Evolutionary conservation across 2,888 invertebrate genomes (phyloP), one percentile per base, ranked within the genome.

Genomic region (Nomada hirtipes): DNA sequence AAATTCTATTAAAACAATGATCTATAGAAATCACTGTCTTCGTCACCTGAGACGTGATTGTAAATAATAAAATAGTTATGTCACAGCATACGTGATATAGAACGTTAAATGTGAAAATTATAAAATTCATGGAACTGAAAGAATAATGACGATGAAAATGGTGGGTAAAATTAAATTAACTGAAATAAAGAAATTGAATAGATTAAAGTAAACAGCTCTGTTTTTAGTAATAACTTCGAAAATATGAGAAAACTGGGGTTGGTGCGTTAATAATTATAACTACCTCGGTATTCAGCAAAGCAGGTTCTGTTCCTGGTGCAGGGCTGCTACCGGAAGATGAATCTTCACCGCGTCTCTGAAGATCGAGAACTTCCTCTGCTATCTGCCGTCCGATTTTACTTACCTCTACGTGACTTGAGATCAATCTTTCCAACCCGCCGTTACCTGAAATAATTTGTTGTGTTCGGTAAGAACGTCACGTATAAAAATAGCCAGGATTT

Each of bases 311-410:
- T 79, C 93, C 92, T 47, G 95, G 94, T 9, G 88, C 91, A 52
- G 91, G 92, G 67, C 89, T 88, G 80, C 93, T 94, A n/a, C 92
- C 94, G 26, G 94, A 93, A 50, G 95, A 94, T 1, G 95, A 94
- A 76, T 95, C 95, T 69, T 94, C 95, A 52, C 94, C 93, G 80
- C 95, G 93, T 87, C 95, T 94, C 89, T 96, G 95, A 90, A 96
- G 96, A 86, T 95, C 95, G 87, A 97, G 91, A 65, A 96, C 97
- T 92, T 97, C 97, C 87, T 97, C 97, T 0, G 97, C 98, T 90
- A 98, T 97, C 93, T 97, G 96, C 74, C 97, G 95, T 11, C 98
- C 98, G 85, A 98, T 97, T 94, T 97, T 97, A 91, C 97, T 97
- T 60, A 97, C 97, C 94, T 97, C 97, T 74, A 97, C 95, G 89